Evolutionary conservation across 2,888 invertebrate species (phyloP).

Genomic region (Agrilus mali): DNA sequence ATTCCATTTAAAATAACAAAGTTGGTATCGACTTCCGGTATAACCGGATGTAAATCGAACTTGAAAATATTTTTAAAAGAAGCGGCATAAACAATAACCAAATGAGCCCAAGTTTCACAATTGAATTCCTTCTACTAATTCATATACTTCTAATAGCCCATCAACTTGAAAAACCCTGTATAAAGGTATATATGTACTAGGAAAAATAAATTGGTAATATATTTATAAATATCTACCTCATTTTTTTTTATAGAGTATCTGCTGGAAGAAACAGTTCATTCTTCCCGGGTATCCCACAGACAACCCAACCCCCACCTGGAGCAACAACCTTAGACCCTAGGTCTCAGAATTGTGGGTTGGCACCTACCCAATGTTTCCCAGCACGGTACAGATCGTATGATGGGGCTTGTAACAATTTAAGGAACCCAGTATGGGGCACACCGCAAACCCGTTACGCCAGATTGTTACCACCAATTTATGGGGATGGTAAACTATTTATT

Average conservation of each 20-base stretch:
- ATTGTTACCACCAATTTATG: constrained; percentile 50
- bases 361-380: constrained; percentile 37
- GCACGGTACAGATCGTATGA: constrained; percentile 69
- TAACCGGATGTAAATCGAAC: no score
- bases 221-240: not conserved
- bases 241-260: not conserved
- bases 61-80: no score
- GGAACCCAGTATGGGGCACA: constrained; percentile 69
- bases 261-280: not conserved
- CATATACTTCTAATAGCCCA: no score
- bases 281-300: not conserved
- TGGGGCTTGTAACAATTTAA: constrained; percentile 89
- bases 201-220: not conserved
- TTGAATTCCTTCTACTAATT: no score
- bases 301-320: constrained; percentile 17
- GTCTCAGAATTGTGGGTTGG: constrained; percentile 37
- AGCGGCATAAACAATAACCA: no score
- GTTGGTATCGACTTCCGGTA: no score
- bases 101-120: no score
- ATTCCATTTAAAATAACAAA: no score
- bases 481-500: constrained; percentile 42
- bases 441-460: constrained; percentile 60
- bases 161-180: no score
- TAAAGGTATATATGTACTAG: no score
- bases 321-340: constrained; percentile 36